A percentile compares a stretch with the other conserved stretches of the same genome.
Conservation (phyloP, 2,888 invertebrate genomes). For the Zele albiditarsus region DNA sequence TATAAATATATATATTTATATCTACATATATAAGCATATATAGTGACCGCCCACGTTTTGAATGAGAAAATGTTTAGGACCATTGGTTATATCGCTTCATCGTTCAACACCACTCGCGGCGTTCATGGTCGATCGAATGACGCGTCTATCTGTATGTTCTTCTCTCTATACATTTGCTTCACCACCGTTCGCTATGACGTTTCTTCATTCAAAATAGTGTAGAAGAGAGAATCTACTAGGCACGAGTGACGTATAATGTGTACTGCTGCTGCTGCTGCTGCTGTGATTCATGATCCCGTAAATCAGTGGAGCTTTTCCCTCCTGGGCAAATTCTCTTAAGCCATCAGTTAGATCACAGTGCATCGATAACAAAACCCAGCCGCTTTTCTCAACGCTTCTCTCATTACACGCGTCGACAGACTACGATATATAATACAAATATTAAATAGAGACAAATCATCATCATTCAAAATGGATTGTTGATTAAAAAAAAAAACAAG, state of each 20-base stretch:
- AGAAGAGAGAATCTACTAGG: neutral
- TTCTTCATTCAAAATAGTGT: conserved; percentile 28
- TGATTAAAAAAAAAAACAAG: too few relatives aligned
- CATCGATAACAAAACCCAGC: conserved; percentile 25
- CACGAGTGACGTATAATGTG: neutral
- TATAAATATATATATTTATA: neutral
- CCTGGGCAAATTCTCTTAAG: neutral
- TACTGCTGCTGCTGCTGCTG: too few relatives aligned
- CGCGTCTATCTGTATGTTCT: neutral
- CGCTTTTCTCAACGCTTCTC: conserved; percentile 26
- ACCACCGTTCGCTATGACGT: conserved; percentile 14
- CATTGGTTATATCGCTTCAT: conserved; percentile 19
- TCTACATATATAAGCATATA: neutral
- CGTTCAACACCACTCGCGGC: neutral
- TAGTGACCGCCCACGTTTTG: neutral
- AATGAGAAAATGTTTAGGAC: conserved; percentile 6
- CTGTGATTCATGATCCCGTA: conserved; percentile 30
- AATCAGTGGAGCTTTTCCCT: conserved; percentile 11
- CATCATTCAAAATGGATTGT: conserved; percentile 9
- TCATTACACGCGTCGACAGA: conserved; percentile 11
- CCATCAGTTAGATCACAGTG: conserved; percentile 8
- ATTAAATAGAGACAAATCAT: neutral
- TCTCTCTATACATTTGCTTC: neutral
- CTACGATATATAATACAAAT: neutral
- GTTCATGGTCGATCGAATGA: conserved; percentile 24